phyloP scores from a whole-genome alignment of 2,797 vertebrate species.

The Pempheris klunzingeri region DNA sequence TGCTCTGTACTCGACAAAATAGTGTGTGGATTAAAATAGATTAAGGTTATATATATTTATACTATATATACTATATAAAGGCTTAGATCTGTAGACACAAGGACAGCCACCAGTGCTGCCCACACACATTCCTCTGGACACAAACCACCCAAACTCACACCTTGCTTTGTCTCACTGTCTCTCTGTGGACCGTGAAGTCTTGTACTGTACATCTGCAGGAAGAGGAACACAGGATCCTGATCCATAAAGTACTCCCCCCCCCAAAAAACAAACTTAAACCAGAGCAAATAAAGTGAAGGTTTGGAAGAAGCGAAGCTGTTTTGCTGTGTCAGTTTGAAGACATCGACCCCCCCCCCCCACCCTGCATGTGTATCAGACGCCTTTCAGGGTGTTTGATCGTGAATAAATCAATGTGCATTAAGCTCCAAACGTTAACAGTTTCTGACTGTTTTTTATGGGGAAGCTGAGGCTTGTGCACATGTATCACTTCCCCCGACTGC shows the following conservation, averaged over 20 bases:
- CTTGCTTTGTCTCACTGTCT: conserved; percentile 56
- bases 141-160: conserved; percentile 66
- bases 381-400: conserved; percentile 6
- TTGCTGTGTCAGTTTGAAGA: conserved; percentile 9
- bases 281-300: conserved; percentile 15
- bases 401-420: conserved; percentile 16
- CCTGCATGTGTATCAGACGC: no score
- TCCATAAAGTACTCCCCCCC: conserved; percentile 13
- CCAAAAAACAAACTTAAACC: conserved; percentile 4
- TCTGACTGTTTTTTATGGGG: not conserved
- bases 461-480: conserved; percentile 15
- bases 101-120: conserved; percentile 83
- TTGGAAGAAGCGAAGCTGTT: conserved; percentile 6
- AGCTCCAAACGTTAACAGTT: not conserved
- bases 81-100: conserved; percentile 71
- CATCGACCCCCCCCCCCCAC: no score
- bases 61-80: conserved; percentile 76
- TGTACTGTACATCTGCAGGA: conserved; percentile 45
- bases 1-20: conserved; percentile 73
- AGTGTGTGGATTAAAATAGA: conserved; percentile 79
- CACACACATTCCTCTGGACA: conserved; percentile 73
- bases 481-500: conserved; percentile 21
- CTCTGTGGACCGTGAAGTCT: conserved; percentile 49
- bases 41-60: conserved; percentile 71
- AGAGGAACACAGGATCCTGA: conserved; percentile 51